A percentile compares a stretch with the other conserved stretches of the same genome.
These are phyloP conservation scores for Noctua janthina DNA, from an alignment of 2,888 invertebrate genomes.

Conservation along the genomic window DNA sequence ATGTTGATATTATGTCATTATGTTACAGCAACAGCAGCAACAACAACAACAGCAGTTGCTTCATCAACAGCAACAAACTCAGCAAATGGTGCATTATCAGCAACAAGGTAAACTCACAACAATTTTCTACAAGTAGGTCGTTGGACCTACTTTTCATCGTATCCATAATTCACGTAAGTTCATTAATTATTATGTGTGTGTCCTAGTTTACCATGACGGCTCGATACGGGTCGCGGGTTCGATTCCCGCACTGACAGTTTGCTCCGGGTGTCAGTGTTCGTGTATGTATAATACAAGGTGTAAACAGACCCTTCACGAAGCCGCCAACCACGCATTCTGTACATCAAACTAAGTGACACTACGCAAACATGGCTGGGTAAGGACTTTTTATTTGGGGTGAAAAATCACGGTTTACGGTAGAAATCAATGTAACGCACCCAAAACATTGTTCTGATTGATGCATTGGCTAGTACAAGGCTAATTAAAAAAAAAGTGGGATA, in stretches of 20 bases:
- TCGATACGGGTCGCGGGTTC: conserved; percentile 3
- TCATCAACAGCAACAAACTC: conserved; percentile 87
- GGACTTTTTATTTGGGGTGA: background rate
- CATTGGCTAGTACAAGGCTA: background rate
- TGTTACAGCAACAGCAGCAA: conserved; percentile 76
- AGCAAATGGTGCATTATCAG: conserved; percentile 84
- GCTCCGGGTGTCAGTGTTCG: conserved; percentile 18
- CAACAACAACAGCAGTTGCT: conserved; percentile 79
- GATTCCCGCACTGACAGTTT: background rate
- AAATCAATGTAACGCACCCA: background rate
- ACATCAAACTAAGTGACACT: background rate
- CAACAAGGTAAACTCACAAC: conserved; percentile 77
- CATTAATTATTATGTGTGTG: conserved; percentile 9
- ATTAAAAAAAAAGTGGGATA: background rate
- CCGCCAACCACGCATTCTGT: background rate
- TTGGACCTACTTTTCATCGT: background rate
- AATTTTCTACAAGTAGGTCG: background rate
- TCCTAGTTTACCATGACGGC: background rate
- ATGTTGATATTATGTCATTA: conserved; percentile 27
- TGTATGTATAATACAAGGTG: conserved; percentile 3
- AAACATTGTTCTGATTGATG: background rate
- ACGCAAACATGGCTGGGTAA: background rate
- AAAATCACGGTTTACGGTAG: background rate
- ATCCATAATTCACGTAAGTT: conserved; percentile 19
- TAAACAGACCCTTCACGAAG: background rate